A percentile compares a stretch with the other conserved stretches of the same genome.
These are phyloP conservation scores for Achroia grisella DNA, from an alignment of 1,140 invertebrate genomes.

Conservation along the genomic window DNA sequence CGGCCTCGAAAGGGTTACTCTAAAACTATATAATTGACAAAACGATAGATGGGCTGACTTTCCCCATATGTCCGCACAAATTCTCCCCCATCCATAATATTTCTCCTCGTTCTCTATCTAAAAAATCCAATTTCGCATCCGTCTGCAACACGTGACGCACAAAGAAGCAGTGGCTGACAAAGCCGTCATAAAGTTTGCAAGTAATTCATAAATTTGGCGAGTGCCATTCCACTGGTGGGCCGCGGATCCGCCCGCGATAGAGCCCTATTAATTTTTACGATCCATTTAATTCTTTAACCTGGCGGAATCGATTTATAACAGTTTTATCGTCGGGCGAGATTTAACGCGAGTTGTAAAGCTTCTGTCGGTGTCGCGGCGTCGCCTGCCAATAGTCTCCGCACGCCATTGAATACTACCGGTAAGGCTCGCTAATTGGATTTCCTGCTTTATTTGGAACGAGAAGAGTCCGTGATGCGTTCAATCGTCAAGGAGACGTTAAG, in stretches of 20 bases:
- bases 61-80: neutral
- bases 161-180: constrained; percentile 53
- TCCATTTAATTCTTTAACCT: constrained; percentile 69
- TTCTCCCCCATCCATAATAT: constrained; percentile 32
- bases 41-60: too few species aligned
- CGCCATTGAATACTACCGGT: constrained; percentile 35
- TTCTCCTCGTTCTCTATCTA: constrained; percentile 40
- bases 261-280: constrained; percentile 69
- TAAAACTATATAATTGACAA: too few species aligned
- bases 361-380: constrained; percentile 35
- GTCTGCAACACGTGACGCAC: constrained; percentile 61
- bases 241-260: constrained; percentile 34
- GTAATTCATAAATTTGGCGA: constrained; percentile 62
- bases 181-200: constrained; percentile 61
- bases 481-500: neutral
- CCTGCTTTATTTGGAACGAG: constrained; percentile 30
- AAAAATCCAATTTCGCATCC: constrained; percentile 68
- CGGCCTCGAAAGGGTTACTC: too few species aligned
- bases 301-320: constrained; percentile 66
- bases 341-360: constrained; percentile 52
- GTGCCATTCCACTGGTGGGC: constrained; percentile 34
- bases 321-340: constrained; percentile 51
- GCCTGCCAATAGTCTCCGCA: constrained; percentile 17
- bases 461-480: constrained; percentile 9
- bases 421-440: constrained; percentile 43